phyloP scores from a whole-genome alignment of 1,140 invertebrate species.

The Camponotus vicinus region DNA sequence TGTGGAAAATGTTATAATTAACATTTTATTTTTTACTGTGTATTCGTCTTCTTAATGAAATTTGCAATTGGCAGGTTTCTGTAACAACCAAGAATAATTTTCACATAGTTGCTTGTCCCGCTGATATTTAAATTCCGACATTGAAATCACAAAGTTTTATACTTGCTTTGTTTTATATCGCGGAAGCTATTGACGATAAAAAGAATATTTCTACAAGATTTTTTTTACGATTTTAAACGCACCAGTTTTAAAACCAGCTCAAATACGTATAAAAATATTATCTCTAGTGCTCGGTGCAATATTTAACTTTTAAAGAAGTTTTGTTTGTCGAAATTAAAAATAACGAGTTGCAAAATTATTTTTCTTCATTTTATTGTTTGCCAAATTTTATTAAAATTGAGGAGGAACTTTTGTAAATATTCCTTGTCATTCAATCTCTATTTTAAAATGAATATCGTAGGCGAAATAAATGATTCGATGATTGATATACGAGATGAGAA shows the following conservation, averaged over 20 bases:
- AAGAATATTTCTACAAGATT: background rate
- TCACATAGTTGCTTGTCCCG: background rate
- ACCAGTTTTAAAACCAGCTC: background rate
- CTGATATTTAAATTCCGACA: background rate
- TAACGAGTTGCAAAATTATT: conserved; percentile 2
- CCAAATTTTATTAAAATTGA: background rate
- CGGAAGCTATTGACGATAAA: background rate
- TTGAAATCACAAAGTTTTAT: background rate
- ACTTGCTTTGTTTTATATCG: background rate
- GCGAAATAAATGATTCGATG: too few species aligned
- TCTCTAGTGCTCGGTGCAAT: background rate
- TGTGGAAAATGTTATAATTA: too few species aligned
- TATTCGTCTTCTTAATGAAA: background rate
- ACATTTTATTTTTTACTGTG: too few species aligned
- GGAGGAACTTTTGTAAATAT: background rate
- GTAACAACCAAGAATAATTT: background rate
- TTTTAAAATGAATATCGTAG: background rate
- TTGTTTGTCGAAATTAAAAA: background rate
- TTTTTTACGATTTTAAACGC: conserved; percentile 5
- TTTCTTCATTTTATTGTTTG: background rate
- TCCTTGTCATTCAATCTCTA: background rate
- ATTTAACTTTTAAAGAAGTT: background rate
- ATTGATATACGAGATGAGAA: too few species aligned
- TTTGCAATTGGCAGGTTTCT: background rate
- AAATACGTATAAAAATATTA: background rate